Percentiles rank a stretch among this genome's conserved stretches.
Conservation (phyloP, 2,888 invertebrate genomes). For the Melanostoma scalare region DNA sequence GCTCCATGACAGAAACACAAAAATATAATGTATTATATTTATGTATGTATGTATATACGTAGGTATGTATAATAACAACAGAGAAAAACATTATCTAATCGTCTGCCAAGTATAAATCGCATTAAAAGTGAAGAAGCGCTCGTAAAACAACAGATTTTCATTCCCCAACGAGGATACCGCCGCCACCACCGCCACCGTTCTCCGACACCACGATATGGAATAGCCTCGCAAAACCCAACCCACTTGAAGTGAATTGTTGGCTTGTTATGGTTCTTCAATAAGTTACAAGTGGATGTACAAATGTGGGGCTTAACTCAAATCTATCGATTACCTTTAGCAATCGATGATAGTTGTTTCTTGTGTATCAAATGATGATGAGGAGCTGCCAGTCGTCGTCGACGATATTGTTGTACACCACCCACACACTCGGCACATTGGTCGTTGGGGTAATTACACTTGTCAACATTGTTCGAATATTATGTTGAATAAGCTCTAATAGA, state of each 20-base stretch:
- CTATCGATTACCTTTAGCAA: conserved; percentile 64
- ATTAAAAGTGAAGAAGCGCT: conserved; percentile 70
- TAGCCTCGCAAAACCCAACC: not conserved
- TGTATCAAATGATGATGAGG: conserved; percentile 31
- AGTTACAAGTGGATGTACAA: conserved; percentile 71
- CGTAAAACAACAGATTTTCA: conserved; percentile 69
- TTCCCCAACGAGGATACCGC: not conserved
- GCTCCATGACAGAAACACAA: conserved; percentile 37
- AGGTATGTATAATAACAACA: not conserved
- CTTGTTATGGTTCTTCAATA: conserved; percentile 71
- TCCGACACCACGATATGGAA: not conserved
- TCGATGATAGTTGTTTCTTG: conserved; percentile 19
- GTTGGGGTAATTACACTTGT: conserved; percentile 60
- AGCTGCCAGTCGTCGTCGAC: conserved; percentile 4
- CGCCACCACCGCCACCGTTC: not conserved
- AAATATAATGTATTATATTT: not conserved
- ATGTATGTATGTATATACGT: too few species aligned
- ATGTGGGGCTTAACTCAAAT: conserved; percentile 67
- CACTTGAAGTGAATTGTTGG: conserved; percentile 62
- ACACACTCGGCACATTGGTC: conserved; percentile 11
- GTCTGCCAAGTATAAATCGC: conserved; percentile 69
- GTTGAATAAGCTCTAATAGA: conserved; percentile 43
- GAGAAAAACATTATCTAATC: conserved; percentile 66
- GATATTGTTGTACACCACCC: conserved; percentile 1
- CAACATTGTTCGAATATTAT: conserved; percentile 54